phyloP scores from a whole-genome alignment of 2,113 vertebrate species.

The Hirundichthys speculiger region DNA sequence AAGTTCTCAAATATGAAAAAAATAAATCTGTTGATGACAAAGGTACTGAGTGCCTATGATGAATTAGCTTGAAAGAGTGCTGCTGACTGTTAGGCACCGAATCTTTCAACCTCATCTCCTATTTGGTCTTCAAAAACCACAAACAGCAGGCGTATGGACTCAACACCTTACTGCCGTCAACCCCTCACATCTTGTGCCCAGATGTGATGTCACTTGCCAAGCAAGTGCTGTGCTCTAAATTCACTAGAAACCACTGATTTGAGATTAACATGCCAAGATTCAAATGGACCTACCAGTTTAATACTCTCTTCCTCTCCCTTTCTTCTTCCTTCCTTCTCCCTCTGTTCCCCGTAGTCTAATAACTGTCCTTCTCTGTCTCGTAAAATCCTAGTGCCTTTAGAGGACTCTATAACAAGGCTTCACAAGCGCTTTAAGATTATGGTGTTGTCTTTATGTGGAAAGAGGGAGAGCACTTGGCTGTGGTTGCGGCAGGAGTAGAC shows the following conservation, averaged over 20 bases:
- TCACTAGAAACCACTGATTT: conserved; percentile 42
- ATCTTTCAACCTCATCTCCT: conserved; percentile 42
- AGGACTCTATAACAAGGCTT: conserved; percentile 80
- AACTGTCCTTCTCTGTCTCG: conserved; percentile 66
- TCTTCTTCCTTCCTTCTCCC: conserved; percentile 32
- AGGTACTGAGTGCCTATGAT: conserved; percentile 1
- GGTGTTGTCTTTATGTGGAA: conserved; percentile 74
- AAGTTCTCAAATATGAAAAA: neutral
- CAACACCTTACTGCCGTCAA: conserved; percentile 22
- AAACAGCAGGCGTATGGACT: conserved; percentile 44
- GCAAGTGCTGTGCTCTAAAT: conserved; percentile 29
- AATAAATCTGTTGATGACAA: neutral
- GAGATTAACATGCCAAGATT: conserved; percentile 39
- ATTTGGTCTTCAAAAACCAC: conserved; percentile 55
- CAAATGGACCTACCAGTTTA: conserved; percentile 28
- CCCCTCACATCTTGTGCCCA: conserved; percentile 61
- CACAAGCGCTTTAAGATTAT: conserved; percentile 71
- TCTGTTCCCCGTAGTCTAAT: conserved; percentile 56
- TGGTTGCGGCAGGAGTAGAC: conserved; percentile 31
- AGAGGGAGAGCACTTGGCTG: conserved; percentile 45
- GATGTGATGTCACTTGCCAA: conserved; percentile 50
- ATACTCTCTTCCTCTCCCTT: conserved; percentile 23
- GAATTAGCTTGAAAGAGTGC: conserved; percentile 4
- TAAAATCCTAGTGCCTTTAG: conserved; percentile 74
- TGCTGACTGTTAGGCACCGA: conserved; percentile 9